Percentiles rank a stretch among this genome's conserved stretches.
phyloP scores from a whole-genome alignment of 1,140 invertebrate genomes.

The Colletes gigas region DNA sequence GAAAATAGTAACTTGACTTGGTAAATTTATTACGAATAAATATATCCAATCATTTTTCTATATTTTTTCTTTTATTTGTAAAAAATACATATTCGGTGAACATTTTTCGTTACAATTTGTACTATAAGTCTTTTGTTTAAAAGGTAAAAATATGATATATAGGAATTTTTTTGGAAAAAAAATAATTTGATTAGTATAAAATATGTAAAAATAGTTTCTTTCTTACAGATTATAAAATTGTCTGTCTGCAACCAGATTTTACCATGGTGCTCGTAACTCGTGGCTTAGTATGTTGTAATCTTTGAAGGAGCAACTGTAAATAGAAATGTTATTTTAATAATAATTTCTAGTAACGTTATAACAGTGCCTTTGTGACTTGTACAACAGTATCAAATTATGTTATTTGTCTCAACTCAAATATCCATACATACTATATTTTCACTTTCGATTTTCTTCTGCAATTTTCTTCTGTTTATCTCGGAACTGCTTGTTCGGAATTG shows the following conservation, averaged over 20 bases:
- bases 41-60: conserved; percentile 7
- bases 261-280: conserved; percentile 56
- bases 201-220: conserved; percentile 46
- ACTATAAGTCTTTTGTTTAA: neutral
- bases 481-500: conserved; percentile 66
- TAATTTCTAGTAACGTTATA: neutral
- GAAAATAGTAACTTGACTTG: conserved; percentile 1
- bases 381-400: no score
- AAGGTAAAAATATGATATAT: conserved; percentile 20
- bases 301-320: conserved; percentile 70
- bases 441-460: conserved; percentile 73
- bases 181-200: conserved; percentile 39
- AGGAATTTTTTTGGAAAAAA: neutral
- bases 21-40: conserved; percentile 1
- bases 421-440: conserved; percentile 71
- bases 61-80: conserved; percentile 1
- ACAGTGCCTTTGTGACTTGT: neutral
- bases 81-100: neutral
- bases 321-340: conserved; percentile 5
- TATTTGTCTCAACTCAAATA: neutral
- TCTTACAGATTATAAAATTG: conserved; percentile 46
- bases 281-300: conserved; percentile 71
- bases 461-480: conserved; percentile 73
- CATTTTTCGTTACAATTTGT: conserved; percentile 2
- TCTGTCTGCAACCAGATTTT: conserved; percentile 64